These are phyloP conservation scores for Polymixis flavicincta DNA, from an alignment of 2,888 invertebrate genomes.

Conservation along the genomic window DNA sequence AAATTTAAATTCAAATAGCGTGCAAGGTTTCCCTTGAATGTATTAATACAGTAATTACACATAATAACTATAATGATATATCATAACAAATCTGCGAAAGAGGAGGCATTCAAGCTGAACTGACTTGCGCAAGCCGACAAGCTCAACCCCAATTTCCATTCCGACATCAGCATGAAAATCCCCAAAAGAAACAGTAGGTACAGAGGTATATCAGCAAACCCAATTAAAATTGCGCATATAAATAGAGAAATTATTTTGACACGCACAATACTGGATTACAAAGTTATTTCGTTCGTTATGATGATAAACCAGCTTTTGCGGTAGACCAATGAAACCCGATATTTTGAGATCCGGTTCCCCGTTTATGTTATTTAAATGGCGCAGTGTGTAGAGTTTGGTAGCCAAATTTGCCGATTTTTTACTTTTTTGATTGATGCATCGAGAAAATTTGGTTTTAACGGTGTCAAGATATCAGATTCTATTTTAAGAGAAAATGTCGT, in stretches of 20 bases:
- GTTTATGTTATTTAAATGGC: constrained; percentile 61
- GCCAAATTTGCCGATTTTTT: neutral
- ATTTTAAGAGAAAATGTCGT: no score
- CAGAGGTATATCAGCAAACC: constrained; percentile 45
- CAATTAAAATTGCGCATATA: constrained; percentile 66
- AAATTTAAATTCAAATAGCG: neutral
- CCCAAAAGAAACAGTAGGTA: constrained; percentile 54
- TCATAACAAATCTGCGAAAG: neutral
- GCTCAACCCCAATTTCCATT: constrained; percentile 49
- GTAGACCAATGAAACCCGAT: constrained; percentile 55
- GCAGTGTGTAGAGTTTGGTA: constrained; percentile 28
- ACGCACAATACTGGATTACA: constrained; percentile 66
- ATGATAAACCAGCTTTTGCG: constrained; percentile 63
- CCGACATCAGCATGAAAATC: constrained; percentile 47
- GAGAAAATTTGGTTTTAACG: neutral
- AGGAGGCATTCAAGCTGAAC: constrained; percentile 5
- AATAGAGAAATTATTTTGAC: constrained; percentile 66
- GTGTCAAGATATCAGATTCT: neutral
- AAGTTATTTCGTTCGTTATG: constrained; percentile 67
- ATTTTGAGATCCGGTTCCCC: constrained; percentile 51
- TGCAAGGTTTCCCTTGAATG: neutral
- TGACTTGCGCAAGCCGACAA: constrained; percentile 27
- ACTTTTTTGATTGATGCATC: constrained; percentile 14
- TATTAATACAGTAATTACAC: neutral
- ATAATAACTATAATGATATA: neutral